Conservation (phyloP, 2,888 invertebrate genomes). For the Baccha elongata region DNA sequence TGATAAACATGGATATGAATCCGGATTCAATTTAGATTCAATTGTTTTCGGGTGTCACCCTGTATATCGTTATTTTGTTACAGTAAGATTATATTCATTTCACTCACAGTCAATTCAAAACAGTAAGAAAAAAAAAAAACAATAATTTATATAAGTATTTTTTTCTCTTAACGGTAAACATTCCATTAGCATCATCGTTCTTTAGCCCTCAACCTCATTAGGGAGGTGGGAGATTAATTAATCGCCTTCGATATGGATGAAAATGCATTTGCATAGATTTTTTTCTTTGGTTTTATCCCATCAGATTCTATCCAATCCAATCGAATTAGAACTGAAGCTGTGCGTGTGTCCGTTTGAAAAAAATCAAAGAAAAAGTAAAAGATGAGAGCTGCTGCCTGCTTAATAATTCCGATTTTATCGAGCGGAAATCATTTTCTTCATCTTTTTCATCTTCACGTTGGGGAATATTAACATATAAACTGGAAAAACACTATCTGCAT, state of each 20-base stretch:
- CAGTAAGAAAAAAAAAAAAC: conserved; percentile 18
- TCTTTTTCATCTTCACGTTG: conserved; percentile 5
- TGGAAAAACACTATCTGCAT: conserved; percentile 51
- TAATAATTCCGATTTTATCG: conserved; percentile 68
- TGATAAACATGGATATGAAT: no score
- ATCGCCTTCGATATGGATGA: conserved; percentile 44
- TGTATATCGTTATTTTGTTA: no score
- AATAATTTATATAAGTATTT: conserved; percentile 33
- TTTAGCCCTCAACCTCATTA: conserved; percentile 60
- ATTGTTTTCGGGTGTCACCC: no score
- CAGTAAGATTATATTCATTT: neutral
- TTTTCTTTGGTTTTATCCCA: conserved; percentile 29
- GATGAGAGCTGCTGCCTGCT: conserved; percentile 33
- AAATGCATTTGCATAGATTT: conserved; percentile 41
- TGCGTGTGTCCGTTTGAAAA: conserved; percentile 1
- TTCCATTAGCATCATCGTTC: conserved; percentile 51
- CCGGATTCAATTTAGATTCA: no score
- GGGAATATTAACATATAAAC: conserved; percentile 63
- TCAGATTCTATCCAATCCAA: neutral
- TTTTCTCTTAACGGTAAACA: conserved; percentile 67
- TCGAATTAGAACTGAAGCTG: neutral
- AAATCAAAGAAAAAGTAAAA: conserved; percentile 13
- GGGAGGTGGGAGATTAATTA: conserved; percentile 70
- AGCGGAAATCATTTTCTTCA: conserved; percentile 53
- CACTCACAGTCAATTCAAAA: conserved; percentile 15